Evolutionary conservation across 2,113 vertebrate genomes (phyloP).

Genomic region (Numenius arquata): DNA sequence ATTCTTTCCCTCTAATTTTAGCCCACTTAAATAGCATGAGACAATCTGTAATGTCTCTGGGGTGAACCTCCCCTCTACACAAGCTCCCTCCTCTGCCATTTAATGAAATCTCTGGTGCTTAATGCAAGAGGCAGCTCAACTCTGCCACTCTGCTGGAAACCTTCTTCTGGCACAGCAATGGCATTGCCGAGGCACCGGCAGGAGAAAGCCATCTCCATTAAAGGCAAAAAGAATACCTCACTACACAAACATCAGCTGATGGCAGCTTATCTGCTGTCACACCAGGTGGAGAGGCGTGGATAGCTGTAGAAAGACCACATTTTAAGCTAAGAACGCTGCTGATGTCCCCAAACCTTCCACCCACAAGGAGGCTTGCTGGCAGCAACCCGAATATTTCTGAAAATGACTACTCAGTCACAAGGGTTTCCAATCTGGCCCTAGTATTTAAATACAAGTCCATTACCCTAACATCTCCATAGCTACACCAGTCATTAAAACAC

Average conservation of each 20-base stretch:
- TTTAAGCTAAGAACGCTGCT: not conserved
- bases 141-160: slow-evolving; percentile 58
- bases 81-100: slow-evolving; percentile 45
- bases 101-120: slow-evolving; percentile 66
- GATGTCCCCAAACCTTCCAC: not conserved
- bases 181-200: not conserved
- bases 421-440: not conserved
- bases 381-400: not conserved
- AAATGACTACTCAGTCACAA: not conserved
- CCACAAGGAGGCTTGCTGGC: not conserved
- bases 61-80: slow-evolving; percentile 35
- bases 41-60: slow-evolving; percentile 60
- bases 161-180: not conserved
- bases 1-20: slow-evolving; percentile 62
- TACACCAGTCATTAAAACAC: not conserved
- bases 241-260: not conserved
- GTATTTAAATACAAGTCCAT: not conserved
- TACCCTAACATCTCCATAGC: not conserved
- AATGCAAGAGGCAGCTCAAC: slow-evolving; percentile 30
- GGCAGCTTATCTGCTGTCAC: not conserved
- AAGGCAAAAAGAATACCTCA: not conserved
- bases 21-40: slow-evolving; percentile 67
- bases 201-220: not conserved
- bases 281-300: not conserved
- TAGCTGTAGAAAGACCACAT: not conserved